A percentile compares a stretch with the other conserved stretches of the same genome.
These are phyloP conservation scores for Muricea muricata DNA, from an alignment of 92 coral and sea anemone genomes.

Conservation along the genomic window DNA sequence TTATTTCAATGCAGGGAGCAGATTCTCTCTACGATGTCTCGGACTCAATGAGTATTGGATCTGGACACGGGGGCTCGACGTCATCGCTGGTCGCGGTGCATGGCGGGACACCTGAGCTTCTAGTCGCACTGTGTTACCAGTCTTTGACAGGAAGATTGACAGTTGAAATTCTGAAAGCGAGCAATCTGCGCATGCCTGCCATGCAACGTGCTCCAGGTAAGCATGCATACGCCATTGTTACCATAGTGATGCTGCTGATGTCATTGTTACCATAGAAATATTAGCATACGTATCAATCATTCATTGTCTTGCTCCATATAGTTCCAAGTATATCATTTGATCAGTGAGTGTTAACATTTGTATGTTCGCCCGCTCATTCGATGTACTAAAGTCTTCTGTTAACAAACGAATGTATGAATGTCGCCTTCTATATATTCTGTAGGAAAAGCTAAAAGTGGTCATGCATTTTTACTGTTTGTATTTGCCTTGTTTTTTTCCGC, in stretches of 20 bases:
- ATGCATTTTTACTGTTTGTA: background rate
- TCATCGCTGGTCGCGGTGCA: slow-evolving; percentile 96
- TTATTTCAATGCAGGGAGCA: slow-evolving; percentile 72
- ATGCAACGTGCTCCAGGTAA: slow-evolving; percentile 99
- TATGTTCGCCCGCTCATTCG: no score
- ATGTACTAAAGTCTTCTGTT: background rate
- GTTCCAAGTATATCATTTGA: background rate
- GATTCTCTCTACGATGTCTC: slow-evolving; percentile 99
- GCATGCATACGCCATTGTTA: background rate
- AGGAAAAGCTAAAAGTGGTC: background rate
- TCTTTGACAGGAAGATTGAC: slow-evolving; percentile 97
- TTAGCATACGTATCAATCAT: background rate
- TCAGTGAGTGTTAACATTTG: no score
- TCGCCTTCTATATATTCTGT: background rate
- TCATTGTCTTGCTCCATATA: no score
- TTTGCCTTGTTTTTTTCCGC: background rate
- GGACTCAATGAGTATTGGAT: slow-evolving; percentile 89
- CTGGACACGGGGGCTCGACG: slow-evolving; percentile 89
- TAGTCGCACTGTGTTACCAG: slow-evolving; percentile 96
- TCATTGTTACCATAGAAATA: background rate
- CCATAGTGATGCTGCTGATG: background rate
- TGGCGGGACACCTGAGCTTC: slow-evolving; percentile 93
- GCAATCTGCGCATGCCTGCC: slow-evolving; percentile 91
- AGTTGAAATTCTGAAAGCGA: slow-evolving; percentile 96
- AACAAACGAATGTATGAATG: background rate